A percentile compares a stretch with the other conserved stretches of the same genome.
These are phyloP conservation scores for Zaprionus africanus DNA, from an alignment of 1,140 invertebrate species.

Conservation along the genomic window DNA sequence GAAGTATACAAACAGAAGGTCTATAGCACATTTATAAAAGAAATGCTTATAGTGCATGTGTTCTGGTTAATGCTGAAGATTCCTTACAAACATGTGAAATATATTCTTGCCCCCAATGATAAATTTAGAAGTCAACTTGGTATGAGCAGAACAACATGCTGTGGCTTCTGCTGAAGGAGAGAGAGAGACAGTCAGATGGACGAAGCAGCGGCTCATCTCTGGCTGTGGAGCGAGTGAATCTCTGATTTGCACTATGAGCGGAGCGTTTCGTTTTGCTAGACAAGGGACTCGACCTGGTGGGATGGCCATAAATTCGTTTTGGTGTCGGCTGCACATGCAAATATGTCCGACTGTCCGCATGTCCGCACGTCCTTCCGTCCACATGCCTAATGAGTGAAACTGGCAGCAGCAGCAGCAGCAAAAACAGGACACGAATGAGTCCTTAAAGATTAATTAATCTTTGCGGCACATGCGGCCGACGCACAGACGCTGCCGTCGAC, in stretches of 20 bases:
- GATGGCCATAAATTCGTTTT: constrained; percentile 71
- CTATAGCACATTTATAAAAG: too few species aligned
- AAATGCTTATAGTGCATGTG: too few species aligned
- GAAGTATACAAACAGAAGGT: too few species aligned
- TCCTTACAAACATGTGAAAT: background rate
- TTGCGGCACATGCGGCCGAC: constrained; percentile 76
- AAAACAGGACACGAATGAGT: constrained; percentile 71
- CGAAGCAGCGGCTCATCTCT: background rate
- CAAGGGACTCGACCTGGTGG: background rate
- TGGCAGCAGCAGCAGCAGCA: constrained; percentile 20
- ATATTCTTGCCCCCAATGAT: background rate
- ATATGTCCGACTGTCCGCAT: constrained; percentile 47
- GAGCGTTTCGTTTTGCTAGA: background rate
- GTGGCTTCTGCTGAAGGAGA: background rate
- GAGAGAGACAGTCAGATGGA: background rate
- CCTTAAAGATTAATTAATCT: constrained; percentile 85
- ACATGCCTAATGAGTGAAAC: constrained; percentile 69
- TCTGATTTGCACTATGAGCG: background rate
- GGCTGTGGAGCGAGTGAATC: background rate
- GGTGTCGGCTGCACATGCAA: constrained; percentile 69
- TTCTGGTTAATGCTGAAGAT: too few species aligned
- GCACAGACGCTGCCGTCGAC: constrained; percentile 14
- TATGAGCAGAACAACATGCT: background rate
- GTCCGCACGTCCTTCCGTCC: constrained; percentile 39
- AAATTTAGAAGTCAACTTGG: background rate